Evolutionary conservation across 1,140 invertebrate genomes (phyloP), one percentile per base, ranked within the genome.

Genomic region (Cotesia chilonis): DNA sequence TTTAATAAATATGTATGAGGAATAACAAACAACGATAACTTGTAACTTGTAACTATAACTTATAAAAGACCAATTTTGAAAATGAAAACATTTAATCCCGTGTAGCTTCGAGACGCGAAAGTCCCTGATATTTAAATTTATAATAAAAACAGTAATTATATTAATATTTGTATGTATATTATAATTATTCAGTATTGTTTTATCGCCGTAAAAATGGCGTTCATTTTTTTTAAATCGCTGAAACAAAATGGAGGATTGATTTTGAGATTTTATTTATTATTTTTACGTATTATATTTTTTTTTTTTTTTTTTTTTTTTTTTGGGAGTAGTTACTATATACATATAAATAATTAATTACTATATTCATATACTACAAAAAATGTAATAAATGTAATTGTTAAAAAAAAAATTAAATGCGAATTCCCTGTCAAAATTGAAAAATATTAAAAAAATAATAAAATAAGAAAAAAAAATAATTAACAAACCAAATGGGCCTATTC

Each of bases 401-500:
- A 72, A 59, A 67, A 67, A 38, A 41, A 67, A 72, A 72, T 67
- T 67, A 59, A 66, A 51, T 67, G 63, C 70, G 47, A 66, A 57
- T 72, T 55, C 70, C 70, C 55, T 67, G 37, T 66, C 51, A 54
- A 66, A 57, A 72, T 47, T 47, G 2, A 67, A 72, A 72, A 66
- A 17, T 38, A 65, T 65, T n/a, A 71, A 65, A 60, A 47, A 52
- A 65, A 71, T 59, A 14, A 9, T 41, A 66, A 9, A 41, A 67
- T 47, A 67, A 52, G 7, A 51, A 52, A 41, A 52, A 67, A n/a
- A 17, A 51, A 57, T 55, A 68, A 57, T 28, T 28, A 54, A 17
- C 3, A 68, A 55, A 55, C 55, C 41, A 71, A 65, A 71, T 63
- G 52, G 71, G 71, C 70, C 70, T 71, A 71, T 70, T 52, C 59